These are phyloP conservation scores for Serrognathus titanus DNA, from an alignment of 2,888 invertebrate genomes.

Conservation along the genomic window DNA sequence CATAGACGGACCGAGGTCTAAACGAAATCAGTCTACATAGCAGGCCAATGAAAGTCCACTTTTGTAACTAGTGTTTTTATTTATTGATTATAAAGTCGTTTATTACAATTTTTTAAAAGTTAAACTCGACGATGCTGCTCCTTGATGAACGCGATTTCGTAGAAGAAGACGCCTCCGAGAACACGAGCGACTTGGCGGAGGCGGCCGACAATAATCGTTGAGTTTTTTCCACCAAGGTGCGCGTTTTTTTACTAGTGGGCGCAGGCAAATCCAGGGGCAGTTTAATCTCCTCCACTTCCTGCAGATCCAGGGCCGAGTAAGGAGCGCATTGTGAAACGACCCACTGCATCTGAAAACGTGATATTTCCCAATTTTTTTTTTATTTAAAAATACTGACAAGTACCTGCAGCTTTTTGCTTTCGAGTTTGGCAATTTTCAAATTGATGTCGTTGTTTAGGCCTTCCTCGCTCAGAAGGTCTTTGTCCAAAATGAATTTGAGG, in stretches of 20 bases:
- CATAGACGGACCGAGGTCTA: no score
- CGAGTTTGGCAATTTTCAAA: conserved; percentile 51
- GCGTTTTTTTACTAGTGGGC: conserved; percentile 36
- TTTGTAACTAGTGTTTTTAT: no score
- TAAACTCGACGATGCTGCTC: conserved; percentile 40
- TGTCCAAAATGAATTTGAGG: conserved; percentile 29
- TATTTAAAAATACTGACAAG: no score
- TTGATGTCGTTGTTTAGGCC: conserved; percentile 54
- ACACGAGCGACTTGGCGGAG: conserved; percentile 34
- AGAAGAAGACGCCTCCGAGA: conserved; percentile 38
- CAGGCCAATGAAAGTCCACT: no score
- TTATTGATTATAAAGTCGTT: no score
- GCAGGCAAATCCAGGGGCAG: conserved; percentile 41
- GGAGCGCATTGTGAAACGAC: conserved; percentile 58
- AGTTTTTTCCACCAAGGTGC: conserved; percentile 34
- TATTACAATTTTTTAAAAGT: conserved; percentile 1
- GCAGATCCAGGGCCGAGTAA: conserved; percentile 54
- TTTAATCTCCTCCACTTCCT: conserved; percentile 50
- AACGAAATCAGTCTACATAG: no score
- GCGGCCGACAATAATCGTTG: conserved; percentile 36
- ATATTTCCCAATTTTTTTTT: not conserved
- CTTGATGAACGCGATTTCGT: conserved; percentile 38
- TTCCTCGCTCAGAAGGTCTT: conserved; percentile 46
- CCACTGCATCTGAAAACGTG: conserved; percentile 48
- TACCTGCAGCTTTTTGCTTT: conserved; percentile 42